phyloP scores from a whole-genome alignment of 2,797 vertebrate species.

The Acestrorhynchus altus region DNA sequence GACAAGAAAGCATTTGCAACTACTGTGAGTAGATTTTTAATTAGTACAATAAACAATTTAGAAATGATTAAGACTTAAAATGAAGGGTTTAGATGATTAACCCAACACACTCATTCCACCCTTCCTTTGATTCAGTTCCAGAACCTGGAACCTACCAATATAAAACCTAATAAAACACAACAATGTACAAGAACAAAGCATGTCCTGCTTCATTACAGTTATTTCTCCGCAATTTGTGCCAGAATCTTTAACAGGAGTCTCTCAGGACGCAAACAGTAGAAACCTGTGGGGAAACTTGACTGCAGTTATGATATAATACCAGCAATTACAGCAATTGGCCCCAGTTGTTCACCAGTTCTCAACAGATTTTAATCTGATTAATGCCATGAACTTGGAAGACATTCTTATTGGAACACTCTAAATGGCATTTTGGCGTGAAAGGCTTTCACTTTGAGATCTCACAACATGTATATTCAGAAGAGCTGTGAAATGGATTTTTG shows the following conservation, averaged over 20 bases:
- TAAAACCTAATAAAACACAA: background rate
- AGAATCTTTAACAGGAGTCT: background rate
- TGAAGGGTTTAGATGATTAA: too few species aligned
- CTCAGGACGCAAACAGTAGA: too few species aligned
- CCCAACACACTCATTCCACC: too few species aligned
- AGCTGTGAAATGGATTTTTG: background rate
- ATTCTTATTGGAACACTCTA: background rate
- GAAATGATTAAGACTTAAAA: too few species aligned
- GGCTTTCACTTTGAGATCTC: background rate
- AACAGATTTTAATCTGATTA: background rate
- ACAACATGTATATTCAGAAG: background rate
- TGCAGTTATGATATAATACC: background rate
- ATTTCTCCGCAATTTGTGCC: background rate
- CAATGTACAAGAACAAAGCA: background rate
- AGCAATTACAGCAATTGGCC: background rate
- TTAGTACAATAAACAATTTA: too few species aligned
- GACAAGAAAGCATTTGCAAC: too few species aligned
- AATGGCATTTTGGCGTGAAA: background rate
- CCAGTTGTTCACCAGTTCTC: background rate
- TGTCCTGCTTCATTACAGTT: background rate
- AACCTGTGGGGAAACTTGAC: background rate
- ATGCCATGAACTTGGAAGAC: background rate
- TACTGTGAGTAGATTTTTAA: too few species aligned
- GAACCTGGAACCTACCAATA: background rate
- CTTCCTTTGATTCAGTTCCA: too few species aligned